Base-by-base conservation (phyloP, 2,888 invertebrate species). In the Odontocolon sp. region DNA sequence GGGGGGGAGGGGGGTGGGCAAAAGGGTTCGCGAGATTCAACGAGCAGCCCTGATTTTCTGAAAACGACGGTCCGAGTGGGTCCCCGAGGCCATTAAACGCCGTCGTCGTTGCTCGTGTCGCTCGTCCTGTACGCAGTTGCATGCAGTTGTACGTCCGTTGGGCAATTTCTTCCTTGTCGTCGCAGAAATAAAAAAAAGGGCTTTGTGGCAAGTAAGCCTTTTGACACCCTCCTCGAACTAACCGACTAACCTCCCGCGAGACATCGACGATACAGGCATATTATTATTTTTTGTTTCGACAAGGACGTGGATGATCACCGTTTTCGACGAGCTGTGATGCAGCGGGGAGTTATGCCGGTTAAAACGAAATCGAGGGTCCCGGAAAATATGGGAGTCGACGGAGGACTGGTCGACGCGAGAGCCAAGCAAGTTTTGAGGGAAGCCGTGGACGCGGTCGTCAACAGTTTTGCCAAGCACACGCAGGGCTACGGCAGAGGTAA, bases 371-470 rank as follows among this genome's bases (percentile, higher is more conserved):
- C 88, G 72, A 86, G 89, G 81, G 86, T 90, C 67, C 84, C 87
- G 67, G 89, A 90, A 80, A 89, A 83, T 80, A 89, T 90, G 89
- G 90, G 89, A 73, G 89, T 88, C 28, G 85, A 88, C 45, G 83
- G 87, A 57, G 90, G 89, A 71, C 87, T 92, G 80, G 92, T 92
- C 23, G 92, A 93, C 87, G 92, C 92, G 38, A 89, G 92, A 69
- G 92, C 92, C 75, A 92, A 92, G 82, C 92, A 92, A 88, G 92
- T 92, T 61, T 91, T 94, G 61, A 93, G 93, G 85, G 94, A 94
- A 87, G 94, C 94, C n/a, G 94, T 94, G 16, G 94, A 95, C 88
- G 94, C 94, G 11, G 94, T 95, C 54, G 94, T 94, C 81, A 94
- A 94, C 89, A 94, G 94, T 89, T 95, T 94, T 90, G 94, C 94